A percentile compares a stretch with the other conserved stretches of the same genome.
phyloP scores from a whole-genome alignment of 2,888 invertebrate species.

The Drosophila anomelani region DNA sequence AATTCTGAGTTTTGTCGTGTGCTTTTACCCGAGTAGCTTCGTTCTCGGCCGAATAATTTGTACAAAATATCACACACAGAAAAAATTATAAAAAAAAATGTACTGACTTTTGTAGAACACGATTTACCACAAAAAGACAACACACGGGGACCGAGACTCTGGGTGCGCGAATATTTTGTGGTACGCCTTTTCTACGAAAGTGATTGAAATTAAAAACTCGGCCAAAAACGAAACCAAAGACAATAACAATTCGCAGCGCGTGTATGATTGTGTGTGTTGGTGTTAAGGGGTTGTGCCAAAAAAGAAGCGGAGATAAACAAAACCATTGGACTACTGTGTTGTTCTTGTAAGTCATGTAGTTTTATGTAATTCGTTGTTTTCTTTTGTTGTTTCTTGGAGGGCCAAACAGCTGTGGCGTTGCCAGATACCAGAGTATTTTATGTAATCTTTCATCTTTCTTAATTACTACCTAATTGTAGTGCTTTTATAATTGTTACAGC shows the following conservation, averaged over 20 bases:
- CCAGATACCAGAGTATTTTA: slow-evolving; percentile 49
- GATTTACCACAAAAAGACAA: slow-evolving; percentile 31
- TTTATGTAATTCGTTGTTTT: slow-evolving; percentile 68
- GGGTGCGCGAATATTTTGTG: slow-evolving; percentile 51
- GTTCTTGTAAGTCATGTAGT: slow-evolving; percentile 65
- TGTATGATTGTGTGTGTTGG: slow-evolving; percentile 21
- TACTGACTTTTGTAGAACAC: slow-evolving; percentile 54
- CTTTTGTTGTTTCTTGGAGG: slow-evolving; percentile 14
- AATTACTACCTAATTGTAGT: not conserved
- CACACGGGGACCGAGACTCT: slow-evolving; percentile 38
- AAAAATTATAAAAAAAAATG: slow-evolving; percentile 60
- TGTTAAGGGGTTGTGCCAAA: slow-evolving; percentile 29
- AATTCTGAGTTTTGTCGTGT: slow-evolving; percentile 61
- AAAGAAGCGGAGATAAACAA: slow-evolving; percentile 33
- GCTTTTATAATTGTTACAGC: slow-evolving; percentile 10
- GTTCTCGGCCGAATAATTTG: slow-evolving; percentile 66
- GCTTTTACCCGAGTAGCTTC: slow-evolving; percentile 51
- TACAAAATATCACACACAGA: slow-evolving; percentile 61
- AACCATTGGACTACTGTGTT: slow-evolving; percentile 40
- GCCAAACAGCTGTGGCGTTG: slow-evolving; percentile 47
- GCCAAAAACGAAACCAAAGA: slow-evolving; percentile 14
- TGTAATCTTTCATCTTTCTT: slow-evolving; percentile 12
- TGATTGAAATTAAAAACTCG: slow-evolving; percentile 20
- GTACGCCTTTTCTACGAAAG: slow-evolving; percentile 45
- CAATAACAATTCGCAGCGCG: slow-evolving; percentile 31